Base-by-base conservation (phyloP, 2,797 vertebrate genomes). In the Sebastes oblongus region DNA sequence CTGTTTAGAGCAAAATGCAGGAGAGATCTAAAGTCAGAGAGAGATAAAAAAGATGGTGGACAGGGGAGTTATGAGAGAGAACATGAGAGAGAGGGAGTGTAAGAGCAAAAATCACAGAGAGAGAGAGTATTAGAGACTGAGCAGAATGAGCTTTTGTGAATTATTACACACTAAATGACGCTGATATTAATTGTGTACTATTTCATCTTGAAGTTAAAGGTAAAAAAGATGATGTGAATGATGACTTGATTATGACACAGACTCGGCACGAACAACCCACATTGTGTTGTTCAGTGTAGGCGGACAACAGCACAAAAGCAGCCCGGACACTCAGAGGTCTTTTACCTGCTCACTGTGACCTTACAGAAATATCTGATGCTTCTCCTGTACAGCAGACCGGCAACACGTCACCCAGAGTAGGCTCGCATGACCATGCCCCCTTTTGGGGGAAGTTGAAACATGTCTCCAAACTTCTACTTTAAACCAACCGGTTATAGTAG, bases 201-300 rank as follows among this genome's bases (percentile, higher is more conserved):
- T 29, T 69, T 66, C 9, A 60, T 22, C 3, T 70, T 14, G 24
- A 58, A 59, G 56, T 34, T 27, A 12, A 34, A 54, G 39, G 54
- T 75, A 39, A 62, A 78, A 78, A 68, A 62, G 22, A 12, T 39
- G 34, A 78, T 20, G 34, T 55, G 72, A 84, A 66, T 61, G 68
- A 81, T 50, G 75, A 75, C 61, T 66, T 62, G 42, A 79, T 85
- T 75, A 73, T 52, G 13, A 75, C 79, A 78, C 5, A 56, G 60
- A 86, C 52, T 83, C 82, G 79, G 82, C 76, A 56, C 0, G 67
- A 76, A 58, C 64, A 70, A 7, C 60, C 66, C 39, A 24, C 78
- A 16, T 10, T 65, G 78, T 86, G 83, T 59, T 85, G 39, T 55
- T 81, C 27, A 11, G 72, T 46, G 91, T 86, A 52, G 91, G 86